Evolutionary conservation across 1,140 invertebrate genomes (phyloP), one percentile per base, ranked within the genome.

Genomic region (Drosophila subobscura): DNA sequence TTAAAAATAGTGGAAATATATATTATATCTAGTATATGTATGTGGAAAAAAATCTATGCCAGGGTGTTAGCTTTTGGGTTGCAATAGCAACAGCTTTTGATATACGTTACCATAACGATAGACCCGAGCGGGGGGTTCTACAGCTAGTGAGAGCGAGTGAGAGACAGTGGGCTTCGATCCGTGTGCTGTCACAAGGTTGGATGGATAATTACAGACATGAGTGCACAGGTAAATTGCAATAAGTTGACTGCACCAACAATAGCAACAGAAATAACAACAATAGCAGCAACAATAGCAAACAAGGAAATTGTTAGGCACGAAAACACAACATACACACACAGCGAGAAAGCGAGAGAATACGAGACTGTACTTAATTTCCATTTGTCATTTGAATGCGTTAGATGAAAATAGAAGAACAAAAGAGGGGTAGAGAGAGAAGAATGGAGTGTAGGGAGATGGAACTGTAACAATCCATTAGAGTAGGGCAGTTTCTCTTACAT

Each of bases 141-240:
- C 41, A 54, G 33, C 25, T 5, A 45, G 33, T 25, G 16, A 54
- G 46, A 25, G 16, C 25, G 45, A 44, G 64, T 49, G 56, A 59
- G 57, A 29, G 7, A 29, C 23, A 37, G 8, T 22, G 45, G 45
- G 33, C 25, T 44, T 45, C 29, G 56, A 53, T 46, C 37, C 60
- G 76, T 72, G 76, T 72, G 76, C 41, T 79, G 63, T 77, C 63
- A 79, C 83, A 88, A 86, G 81, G 78, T 86, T 88, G 58, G 68
- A 76, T 78, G 65, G 78, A 86, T 88, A 86, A 86, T 86, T 86
- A 81, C 77, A 78, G 70, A 81, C 77, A 67, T 85, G 81, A 85
- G 77, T 60, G 81, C 73, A 75, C 83, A 88, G 81, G 70, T 88
- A 81, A 81, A 88, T 75, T 81, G 72, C 72, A 85, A 58, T 74